phyloP scores from a whole-genome alignment of 2,797 vertebrate genomes.

The Chrysocyon brachyurus region DNA sequence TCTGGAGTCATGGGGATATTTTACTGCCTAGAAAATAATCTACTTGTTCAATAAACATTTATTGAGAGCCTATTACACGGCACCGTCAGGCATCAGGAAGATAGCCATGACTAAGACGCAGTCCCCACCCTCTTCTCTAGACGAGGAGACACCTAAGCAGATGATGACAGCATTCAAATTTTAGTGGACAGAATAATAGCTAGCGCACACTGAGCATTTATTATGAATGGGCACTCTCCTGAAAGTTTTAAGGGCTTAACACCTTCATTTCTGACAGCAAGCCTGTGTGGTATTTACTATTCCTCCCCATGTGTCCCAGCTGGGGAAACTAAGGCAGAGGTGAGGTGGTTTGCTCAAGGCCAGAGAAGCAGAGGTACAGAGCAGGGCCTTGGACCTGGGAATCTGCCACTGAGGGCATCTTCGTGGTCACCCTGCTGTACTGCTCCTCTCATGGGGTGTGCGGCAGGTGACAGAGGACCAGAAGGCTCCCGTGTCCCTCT shows the following conservation, averaged over 20 bases:
- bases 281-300: not conserved
- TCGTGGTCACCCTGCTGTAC: not conserved
- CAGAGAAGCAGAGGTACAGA: not conserved
- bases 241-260: not conserved
- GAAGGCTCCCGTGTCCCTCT: not conserved
- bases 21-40: constrained; percentile 69
- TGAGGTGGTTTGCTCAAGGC: not conserved
- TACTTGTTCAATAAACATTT: constrained; percentile 72
- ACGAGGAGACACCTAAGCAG: constrained; percentile 29
- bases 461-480: not conserved
- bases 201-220: not conserved
- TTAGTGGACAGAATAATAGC: constrained; percentile 47
- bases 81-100: constrained; percentile 37
- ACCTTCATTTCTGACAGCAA: not conserved
- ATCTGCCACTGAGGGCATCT: not conserved
- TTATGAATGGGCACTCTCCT: not conserved
- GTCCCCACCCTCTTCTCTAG: constrained; percentile 55
- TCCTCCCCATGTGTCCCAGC: not conserved
- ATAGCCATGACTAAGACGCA: constrained; percentile 37
- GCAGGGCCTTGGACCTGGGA: not conserved
- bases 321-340: not conserved
- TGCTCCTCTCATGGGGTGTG: not conserved
- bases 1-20: constrained; percentile 56
- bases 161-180: constrained; percentile 44
- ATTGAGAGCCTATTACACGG: constrained; percentile 12